phyloP scores from a whole-genome alignment of 30 jellyfish, hydroid and myxozoan genomes.

The Hydractinia echinata region DNA sequence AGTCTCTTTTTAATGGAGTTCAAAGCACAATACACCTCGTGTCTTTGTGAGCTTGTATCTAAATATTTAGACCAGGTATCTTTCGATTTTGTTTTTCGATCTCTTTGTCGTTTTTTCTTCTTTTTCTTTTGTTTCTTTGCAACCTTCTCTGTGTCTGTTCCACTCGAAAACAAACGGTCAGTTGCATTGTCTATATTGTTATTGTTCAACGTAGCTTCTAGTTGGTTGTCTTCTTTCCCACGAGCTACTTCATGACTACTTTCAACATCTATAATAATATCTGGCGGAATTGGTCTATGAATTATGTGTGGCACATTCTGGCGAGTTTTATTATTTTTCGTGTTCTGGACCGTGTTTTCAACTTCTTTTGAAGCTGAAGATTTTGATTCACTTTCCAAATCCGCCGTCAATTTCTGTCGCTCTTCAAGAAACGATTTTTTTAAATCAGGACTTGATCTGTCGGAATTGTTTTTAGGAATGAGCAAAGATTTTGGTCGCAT shows the following conservation, averaged over 20 bases:
- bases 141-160: background rate
- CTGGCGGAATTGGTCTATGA: constrained; percentile 14
- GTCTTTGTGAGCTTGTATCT: constrained; percentile 53
- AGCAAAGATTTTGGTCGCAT: background rate
- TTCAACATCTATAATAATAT: constrained; percentile 33
- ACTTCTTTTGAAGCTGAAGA: background rate
- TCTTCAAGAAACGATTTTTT: background rate
- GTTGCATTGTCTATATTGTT: background rate
- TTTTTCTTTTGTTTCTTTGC: constrained; percentile 1
- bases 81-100: constrained; percentile 27
- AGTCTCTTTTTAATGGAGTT: constrained; percentile 21
- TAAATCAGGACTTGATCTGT: background rate
- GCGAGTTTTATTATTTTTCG: background rate
- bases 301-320: background rate
- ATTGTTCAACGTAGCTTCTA: background rate
- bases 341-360: constrained; percentile 4
- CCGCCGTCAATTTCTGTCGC: background rate
- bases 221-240: background rate
- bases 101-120: constrained; percentile 8
- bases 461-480: background rate
- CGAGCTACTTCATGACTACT: constrained; percentile 4
- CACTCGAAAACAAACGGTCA: background rate
- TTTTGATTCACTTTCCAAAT: background rate
- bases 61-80: constrained; percentile 64
- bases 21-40: constrained; percentile 57